These are phyloP conservation scores for Sinosuthora webbiana DNA, from an alignment of 2,113 vertebrate species.

Conservation along the genomic window DNA sequence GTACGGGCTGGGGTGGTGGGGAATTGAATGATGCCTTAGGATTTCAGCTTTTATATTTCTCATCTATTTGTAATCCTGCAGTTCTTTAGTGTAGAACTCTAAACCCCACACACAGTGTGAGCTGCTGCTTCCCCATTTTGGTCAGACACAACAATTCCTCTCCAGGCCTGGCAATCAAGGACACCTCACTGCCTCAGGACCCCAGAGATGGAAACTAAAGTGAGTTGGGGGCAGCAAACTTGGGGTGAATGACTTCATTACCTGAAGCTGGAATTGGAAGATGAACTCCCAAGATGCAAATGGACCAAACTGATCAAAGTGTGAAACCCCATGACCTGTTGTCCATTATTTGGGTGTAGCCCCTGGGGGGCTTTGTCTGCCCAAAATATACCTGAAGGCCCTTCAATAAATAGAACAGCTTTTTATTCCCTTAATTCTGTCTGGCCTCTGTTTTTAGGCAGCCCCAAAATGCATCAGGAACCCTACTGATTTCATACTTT, in stretches of 20 bases:
- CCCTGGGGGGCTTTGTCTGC: neutral
- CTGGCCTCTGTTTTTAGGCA: neutral
- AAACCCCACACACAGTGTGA: accelerated
- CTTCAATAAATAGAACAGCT: neutral
- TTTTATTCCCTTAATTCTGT: neutral
- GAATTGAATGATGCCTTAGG: neutral
- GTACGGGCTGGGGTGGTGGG: accelerated
- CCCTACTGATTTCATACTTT: neutral
- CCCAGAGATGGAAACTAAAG: neutral
- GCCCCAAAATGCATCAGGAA: too few relatives aligned
- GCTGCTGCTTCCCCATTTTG: neutral
- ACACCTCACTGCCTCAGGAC: neutral
- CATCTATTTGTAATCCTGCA: accelerated
- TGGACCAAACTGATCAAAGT: neutral
- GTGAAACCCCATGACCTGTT: accelerated
- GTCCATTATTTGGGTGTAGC: neutral
- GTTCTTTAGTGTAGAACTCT: accelerated
- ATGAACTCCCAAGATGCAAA: neutral
- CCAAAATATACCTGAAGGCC: accelerated
- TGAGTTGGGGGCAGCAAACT: neutral
- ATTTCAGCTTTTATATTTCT: accelerated
- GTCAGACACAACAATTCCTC: neutral
- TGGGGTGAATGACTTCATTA: neutral
- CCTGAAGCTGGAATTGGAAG: neutral
- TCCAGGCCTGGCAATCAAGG: neutral